Percentiles rank a stretch among this genome's conserved stretches.
Conservation (phyloP, 2,797 vertebrate genomes). For the Cuculus canorus region DNA sequence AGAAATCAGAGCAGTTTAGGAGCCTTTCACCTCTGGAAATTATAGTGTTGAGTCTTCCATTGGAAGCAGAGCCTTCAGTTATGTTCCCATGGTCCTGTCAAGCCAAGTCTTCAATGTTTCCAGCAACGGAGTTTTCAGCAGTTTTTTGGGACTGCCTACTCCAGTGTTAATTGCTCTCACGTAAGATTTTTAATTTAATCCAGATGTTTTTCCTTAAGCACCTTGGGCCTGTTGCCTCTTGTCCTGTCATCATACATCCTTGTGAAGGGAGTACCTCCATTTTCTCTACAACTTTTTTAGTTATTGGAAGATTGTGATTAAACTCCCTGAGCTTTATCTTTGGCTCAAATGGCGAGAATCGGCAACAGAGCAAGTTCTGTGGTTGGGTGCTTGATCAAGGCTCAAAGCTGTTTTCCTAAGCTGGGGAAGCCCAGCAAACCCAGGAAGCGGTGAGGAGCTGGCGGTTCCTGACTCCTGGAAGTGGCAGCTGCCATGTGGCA, state of each 20-base stretch:
- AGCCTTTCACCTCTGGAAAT: background rate
- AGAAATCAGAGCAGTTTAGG: background rate
- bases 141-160: background rate
- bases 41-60: background rate
- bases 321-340: background rate
- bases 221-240: background rate
- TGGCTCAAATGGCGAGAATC: no score
- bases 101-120: background rate
- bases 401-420: no score
- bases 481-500: no score
- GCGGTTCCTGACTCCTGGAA: no score
- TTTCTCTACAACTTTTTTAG: background rate
- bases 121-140: background rate
- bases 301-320: background rate
- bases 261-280: background rate
- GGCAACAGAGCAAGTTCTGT: no score
- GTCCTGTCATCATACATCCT: background rate
- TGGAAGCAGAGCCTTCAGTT: background rate
- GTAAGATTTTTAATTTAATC: background rate
- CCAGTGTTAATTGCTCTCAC: background rate
- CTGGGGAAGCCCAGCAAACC: no score
- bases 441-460: no score
- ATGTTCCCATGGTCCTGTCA: background rate
- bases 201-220: background rate
- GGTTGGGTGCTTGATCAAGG: no score